Evolutionary conservation across 2,797 vertebrate species (phyloP), one percentile per base, ranked within the genome.

Genomic region (Galago senegalensis): DNA sequence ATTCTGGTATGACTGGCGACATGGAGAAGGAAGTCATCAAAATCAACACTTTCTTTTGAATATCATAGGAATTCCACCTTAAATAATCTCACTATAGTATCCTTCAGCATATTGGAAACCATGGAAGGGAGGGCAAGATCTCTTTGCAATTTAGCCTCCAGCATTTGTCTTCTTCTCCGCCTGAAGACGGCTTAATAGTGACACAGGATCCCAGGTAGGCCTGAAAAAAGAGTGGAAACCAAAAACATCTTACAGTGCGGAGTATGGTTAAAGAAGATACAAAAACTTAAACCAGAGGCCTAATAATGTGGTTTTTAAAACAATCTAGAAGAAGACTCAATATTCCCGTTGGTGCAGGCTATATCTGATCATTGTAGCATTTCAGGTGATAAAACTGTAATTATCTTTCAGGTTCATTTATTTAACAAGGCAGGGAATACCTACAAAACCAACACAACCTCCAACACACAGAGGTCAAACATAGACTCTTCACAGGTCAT

Each of bases 231-330:
- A 60, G 21, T 2, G 27, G 69, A 77, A 23, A 89, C 37, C 37
- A 40, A 91, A 20, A 73, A 58, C 43, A 81, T 40, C 31, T 89
- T 63, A 87, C 11, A 43, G 9, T 43, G 7, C 11, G 77, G 23
- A 92, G 34, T 23, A 61, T 49, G 72, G 84, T 61, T 89, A 69
- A 46, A 53, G 31, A 67, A 43, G 75, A 70, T 60, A 82, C 11
- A 34, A 81, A 70, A 90, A 65, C 29, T 27, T 65, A 49, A 87
- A 29, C 12, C 34, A 79, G 25, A 91, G 13, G 46, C 29, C 53
- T 72, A 70, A 63, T 43, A 60, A 91, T 87, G 27, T 60, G 34
- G 31, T 65, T 72, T 95, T 82, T 93, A 56, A 92, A 92, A 86
- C 31, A 7, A 31, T 83, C 70, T 67, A 65, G 56, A 60, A 89